Evolutionary conservation across 2,113 vertebrate genomes (phyloP), one percentile per base, ranked within the genome.

Genomic region (Sylvicapra grimmia): DNA sequence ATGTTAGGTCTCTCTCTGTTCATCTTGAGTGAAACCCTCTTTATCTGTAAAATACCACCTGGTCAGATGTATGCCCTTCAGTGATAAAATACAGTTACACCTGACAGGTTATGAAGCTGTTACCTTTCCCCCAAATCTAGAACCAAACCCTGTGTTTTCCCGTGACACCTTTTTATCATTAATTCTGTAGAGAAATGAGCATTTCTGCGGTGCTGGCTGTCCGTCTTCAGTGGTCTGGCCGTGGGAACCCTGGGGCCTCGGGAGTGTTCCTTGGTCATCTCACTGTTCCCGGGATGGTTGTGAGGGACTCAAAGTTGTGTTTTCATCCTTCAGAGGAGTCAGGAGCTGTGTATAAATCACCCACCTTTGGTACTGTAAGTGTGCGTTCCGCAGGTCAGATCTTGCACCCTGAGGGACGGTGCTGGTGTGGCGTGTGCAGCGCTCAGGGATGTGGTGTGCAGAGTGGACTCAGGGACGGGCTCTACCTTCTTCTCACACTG

Each of bases 371-470:
- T 40, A 29, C 84, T 27, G 40, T 31, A n/a, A 23, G 56, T 29
- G 23, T 77, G 36, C 1, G 0, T 44, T 75, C 21, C 6, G 0
- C 11, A 25, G 72, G 36, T 40, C 72, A 77, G 36, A 8, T 13
- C 36, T 25, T 13, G 3, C 36, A 27, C 36, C 36, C 36, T 27
- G 36, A 44, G 36, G 36, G 21, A 13, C 11, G 5, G 36, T 44
- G 36, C 36, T 44, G 21, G 36, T 21, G 36, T 75, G 10, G 21
- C 0, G 1, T 25, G 68, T 40, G 68, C 21, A 13, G n/a, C 3
- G 10, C 72, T 44, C 5, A 14, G 21, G 72, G 36, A 25, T 44
- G 72, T 44, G 36, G 36, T 75, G 21, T 0, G 0, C 72, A 77
- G 36, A 44, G 21, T 3, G 0, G 65, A 72, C 65, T 72, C n/a